Evolutionary conservation across 2,797 vertebrate species (phyloP).

Genomic region (Brachyrhaphis roseni): DNA sequence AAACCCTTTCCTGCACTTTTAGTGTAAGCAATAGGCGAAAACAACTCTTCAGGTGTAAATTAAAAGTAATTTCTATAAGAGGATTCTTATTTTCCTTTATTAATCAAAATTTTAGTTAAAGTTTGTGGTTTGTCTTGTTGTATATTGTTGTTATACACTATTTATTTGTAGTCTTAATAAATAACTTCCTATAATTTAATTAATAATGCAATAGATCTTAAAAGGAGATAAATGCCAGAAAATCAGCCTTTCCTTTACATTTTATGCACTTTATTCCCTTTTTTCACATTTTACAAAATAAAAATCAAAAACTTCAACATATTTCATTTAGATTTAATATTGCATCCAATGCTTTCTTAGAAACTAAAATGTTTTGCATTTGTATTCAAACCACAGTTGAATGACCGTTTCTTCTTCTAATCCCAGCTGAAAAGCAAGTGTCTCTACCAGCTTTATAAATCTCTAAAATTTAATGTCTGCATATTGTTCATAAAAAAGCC

Average conservation of each 20-base stretch:
- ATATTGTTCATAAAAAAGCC: neutral
- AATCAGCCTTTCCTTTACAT: neutral
- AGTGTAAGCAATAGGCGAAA: neutral
- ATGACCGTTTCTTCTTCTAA: neutral
- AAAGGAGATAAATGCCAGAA: neutral
- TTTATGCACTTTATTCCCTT: neutral
- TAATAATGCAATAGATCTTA: neutral
- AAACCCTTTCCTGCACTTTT: neutral
- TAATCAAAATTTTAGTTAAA: neutral
- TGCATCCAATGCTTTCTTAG: neutral
- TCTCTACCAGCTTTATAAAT: neutral
- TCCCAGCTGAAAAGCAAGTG: neutral
- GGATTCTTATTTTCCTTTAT: neutral
- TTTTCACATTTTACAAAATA: neutral
- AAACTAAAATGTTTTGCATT: neutral
- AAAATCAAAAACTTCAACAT: neutral
- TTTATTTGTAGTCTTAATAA: neutral
- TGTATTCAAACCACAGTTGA: neutral
- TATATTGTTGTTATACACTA: neutral
- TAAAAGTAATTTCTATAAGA: neutral
- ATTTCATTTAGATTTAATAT: neutral
- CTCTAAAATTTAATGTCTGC: neutral
- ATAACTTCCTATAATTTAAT: neutral
- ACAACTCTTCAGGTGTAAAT: neutral
- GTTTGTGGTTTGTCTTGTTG: neutral